Conservation (phyloP, 2,888 invertebrate genomes). For the Sphaeridia pumilis region DNA sequence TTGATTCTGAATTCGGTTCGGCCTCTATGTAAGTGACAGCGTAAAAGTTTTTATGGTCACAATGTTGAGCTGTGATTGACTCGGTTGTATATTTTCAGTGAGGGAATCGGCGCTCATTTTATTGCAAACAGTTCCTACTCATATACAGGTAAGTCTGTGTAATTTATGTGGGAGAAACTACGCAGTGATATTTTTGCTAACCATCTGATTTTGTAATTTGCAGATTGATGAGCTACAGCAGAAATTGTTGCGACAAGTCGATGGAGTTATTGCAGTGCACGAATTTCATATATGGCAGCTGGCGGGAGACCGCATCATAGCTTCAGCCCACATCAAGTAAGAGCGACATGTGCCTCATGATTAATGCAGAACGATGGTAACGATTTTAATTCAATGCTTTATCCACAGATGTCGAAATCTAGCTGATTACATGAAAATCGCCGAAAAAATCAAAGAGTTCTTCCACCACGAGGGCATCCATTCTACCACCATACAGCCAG, state of each 20-base stretch:
- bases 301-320: constrained; percentile 90
- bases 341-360: not conserved
- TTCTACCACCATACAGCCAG: constrained; percentile 96
- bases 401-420: constrained; percentile 74
- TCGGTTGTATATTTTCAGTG: too few species aligned
- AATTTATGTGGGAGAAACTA: too few species aligned
- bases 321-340: constrained; percentile 85
- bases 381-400: too few species aligned
- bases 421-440: constrained; percentile 93
- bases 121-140: constrained; percentile 95
- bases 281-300: constrained; percentile 97
- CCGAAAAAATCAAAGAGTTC: constrained; percentile 90
- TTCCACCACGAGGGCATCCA: constrained; percentile 98
- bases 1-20: constrained; percentile 79
- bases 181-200: constrained; percentile 26
- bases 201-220: too few species aligned
- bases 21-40: constrained; percentile 56
- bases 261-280: constrained; percentile 89
- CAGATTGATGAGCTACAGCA: constrained; percentile 82
- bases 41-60: too few species aligned
- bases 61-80: too few species aligned
- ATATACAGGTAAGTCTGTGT: constrained; percentile 58
- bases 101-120: constrained; percentile 89
- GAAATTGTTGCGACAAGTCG: constrained; percentile 73
- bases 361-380: not conserved